Evolutionary conservation across 2,113 vertebrate species (phyloP).

Genomic region (Rhinolophus sinicus): DNA sequence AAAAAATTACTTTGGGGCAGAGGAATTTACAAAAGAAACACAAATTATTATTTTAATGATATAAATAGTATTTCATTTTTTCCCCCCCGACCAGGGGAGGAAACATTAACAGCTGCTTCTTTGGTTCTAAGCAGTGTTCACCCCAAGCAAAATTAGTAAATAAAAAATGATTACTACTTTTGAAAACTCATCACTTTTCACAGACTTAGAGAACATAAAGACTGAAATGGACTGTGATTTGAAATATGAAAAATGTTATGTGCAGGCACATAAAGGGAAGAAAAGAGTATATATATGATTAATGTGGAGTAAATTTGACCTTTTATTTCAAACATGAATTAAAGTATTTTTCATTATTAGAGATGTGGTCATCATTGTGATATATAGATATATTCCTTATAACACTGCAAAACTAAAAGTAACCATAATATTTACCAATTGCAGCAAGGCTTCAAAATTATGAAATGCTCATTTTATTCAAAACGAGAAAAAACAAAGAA

Average conservation of each 20-base stretch:
- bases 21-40: slow-evolving; percentile 15
- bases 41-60: background rate
- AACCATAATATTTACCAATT: background rate
- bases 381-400: background rate
- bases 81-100: background rate
- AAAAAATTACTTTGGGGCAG: background rate
- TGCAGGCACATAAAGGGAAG: background rate
- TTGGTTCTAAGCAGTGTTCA: background rate
- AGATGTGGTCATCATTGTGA: slow-evolving; percentile 10
- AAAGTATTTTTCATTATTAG: background rate
- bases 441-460: background rate
- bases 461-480: slow-evolving; percentile 9
- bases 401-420: slow-evolving; percentile 17
- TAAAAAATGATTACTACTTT: background rate
- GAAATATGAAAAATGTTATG: background rate
- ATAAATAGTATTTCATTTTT: background rate
- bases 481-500: background rate
- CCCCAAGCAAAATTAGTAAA: background rate
- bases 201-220: background rate
- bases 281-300: background rate
- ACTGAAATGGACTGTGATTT: background rate
- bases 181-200: slow-evolving; percentile 10
- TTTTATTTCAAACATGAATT: slow-evolving; percentile 24
- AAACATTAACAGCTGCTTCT: background rate
- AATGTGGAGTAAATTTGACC: background rate